These are phyloP conservation scores for Nestor notabilis DNA, from an alignment of 2,113 vertebrate genomes.

Conservation along the genomic window DNA sequence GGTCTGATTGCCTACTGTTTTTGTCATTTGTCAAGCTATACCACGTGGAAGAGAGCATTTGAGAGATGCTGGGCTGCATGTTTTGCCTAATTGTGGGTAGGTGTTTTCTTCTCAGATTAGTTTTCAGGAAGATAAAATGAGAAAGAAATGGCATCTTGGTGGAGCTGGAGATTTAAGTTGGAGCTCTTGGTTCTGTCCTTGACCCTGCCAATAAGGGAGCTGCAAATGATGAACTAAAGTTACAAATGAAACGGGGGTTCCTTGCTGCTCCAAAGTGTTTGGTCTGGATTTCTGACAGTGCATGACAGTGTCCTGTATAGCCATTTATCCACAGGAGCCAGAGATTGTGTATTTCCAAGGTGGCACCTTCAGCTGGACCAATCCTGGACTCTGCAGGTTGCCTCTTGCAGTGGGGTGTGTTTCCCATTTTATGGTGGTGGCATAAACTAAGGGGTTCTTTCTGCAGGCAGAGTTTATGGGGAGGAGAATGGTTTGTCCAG, in stretches of 20 bases:
- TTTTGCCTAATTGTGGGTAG: background rate
- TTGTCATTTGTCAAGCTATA: background rate
- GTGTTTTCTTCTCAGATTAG: background rate
- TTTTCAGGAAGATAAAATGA: background rate
- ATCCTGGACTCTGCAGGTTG: background rate
- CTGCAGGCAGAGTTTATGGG: background rate
- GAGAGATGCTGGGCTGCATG: background rate
- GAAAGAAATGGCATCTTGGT: background rate
- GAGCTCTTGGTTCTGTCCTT: background rate
- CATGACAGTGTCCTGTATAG: background rate
- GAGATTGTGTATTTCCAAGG: background rate
- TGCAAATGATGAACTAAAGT: background rate
- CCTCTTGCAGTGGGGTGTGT: background rate
- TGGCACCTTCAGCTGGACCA: background rate
- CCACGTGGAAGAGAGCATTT: background rate
- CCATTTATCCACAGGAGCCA: too few species aligned
- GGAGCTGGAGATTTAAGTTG: background rate
- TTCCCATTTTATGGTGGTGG: background rate
- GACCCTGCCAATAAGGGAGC: background rate
- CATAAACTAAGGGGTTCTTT: background rate
- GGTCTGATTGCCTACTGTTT: background rate
- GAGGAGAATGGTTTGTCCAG: background rate
- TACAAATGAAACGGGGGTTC: background rate
- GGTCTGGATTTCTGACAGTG: background rate
- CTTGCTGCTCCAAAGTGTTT: background rate